Evolutionary conservation across 1,140 invertebrate species (phyloP).

Genomic region (Penaeus japonicus): DNA sequence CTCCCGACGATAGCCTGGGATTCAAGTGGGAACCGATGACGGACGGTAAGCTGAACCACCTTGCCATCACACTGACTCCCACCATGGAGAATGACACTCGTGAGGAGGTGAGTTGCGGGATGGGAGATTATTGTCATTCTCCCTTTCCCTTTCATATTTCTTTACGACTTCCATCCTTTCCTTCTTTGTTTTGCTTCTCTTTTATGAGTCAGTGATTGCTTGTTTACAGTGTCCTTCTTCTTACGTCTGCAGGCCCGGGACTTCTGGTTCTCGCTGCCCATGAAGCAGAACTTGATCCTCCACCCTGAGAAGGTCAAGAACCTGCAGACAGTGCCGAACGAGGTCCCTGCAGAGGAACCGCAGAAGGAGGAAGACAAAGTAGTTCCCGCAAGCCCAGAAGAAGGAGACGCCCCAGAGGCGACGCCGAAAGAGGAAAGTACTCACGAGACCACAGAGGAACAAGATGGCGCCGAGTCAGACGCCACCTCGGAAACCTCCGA

Average conservation of each 20-base stretch:
- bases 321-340: background rate
- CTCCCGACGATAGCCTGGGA: slow-evolving; percentile 37
- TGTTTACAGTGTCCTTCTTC: background rate
- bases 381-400: background rate
- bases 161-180: background rate
- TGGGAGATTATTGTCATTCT: background rate
- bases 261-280: slow-evolving; percentile 31
- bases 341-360: background rate
- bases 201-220: background rate
- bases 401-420: background rate
- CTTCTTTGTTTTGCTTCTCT: background rate
- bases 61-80: background rate
- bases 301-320: slow-evolving; percentile 19
- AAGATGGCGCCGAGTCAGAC: no score
- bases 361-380: background rate
- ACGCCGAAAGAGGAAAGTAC: background rate
- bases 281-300: slow-evolving; percentile 26
- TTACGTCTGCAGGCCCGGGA: slow-evolving; percentile 19
- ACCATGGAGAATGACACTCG: slow-evolving; percentile 36
- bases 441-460: no score
- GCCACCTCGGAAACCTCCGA: no score
- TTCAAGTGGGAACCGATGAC: slow-evolving; percentile 41
- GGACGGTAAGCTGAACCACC: background rate
- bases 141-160: background rate
- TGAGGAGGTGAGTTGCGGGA: background rate